Conservation (phyloP, 2,797 vertebrate genomes). For the Halcyon badia region DNA sequence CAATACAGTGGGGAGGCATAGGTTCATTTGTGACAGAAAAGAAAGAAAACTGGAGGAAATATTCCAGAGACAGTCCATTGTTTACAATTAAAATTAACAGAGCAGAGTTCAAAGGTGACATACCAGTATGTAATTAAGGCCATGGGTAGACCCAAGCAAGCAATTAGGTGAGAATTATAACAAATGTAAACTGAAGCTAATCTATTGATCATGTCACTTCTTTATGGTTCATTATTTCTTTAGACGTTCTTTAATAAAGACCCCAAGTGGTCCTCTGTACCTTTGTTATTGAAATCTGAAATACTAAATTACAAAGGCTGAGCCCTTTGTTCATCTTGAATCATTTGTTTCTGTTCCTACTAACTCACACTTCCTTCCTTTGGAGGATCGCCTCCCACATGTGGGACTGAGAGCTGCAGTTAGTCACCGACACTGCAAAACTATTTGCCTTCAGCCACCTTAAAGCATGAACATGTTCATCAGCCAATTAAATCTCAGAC, state of each 20-base stretch:
- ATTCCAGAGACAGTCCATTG: constrained; percentile 49
- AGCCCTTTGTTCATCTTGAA: not conserved
- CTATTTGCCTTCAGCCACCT: not conserved
- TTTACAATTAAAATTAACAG: constrained; percentile 59
- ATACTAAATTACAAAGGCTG: not conserved
- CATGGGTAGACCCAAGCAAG: constrained; percentile 14
- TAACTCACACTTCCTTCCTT: not conserved
- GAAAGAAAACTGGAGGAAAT: constrained; percentile 10
- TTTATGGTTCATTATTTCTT: constrained; percentile 24
- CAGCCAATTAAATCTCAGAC: not conserved
- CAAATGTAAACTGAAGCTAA: constrained; percentile 48
- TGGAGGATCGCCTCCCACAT: not conserved
- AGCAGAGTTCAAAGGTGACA: constrained; percentile 67
- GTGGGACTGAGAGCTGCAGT: not conserved
- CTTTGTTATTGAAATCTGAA: constrained; percentile 1
- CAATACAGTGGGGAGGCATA: not conserved
- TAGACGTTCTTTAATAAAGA: not conserved
- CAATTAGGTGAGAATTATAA: constrained; percentile 55
- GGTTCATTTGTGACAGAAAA: constrained; percentile 13
- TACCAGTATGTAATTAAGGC: constrained; percentile 36
- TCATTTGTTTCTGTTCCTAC: not conserved
- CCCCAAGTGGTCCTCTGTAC: not conserved
- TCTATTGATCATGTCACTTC: constrained; percentile 32
- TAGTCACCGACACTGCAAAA: not conserved
- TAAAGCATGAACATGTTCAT: not conserved